Conservation (phyloP, 2,888 invertebrate genomes). For the Microplitis manilae region DNA sequence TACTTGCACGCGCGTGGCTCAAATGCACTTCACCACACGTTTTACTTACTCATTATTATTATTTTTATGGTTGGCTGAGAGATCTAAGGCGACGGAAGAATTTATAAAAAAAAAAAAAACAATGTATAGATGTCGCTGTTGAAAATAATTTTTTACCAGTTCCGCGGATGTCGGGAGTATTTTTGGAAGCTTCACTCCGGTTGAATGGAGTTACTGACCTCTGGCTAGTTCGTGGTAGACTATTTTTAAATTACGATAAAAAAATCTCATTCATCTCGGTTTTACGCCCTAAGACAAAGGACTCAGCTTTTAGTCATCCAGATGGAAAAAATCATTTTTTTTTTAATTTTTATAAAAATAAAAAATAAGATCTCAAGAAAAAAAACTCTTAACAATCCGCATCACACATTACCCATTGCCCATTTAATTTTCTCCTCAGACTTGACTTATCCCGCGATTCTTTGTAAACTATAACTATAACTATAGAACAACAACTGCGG, state of each 20-base stretch:
- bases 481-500: constrained; percentile 22
- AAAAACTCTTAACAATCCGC: too few relatives aligned
- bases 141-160: constrained; percentile 41
- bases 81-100: background rate
- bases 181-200: constrained; percentile 46
- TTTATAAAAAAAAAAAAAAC: background rate
- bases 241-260: constrained; percentile 65
- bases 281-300: background rate
- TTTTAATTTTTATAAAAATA: too few relatives aligned
- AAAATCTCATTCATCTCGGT: constrained; percentile 4
- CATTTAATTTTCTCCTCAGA: constrained; percentile 9
- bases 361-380: too few relatives aligned
- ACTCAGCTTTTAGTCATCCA: background rate
- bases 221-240: constrained; percentile 67
- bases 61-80: background rate
- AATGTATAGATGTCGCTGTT: background rate
- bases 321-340: too few relatives aligned
- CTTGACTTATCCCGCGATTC: background rate
- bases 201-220: constrained; percentile 68
- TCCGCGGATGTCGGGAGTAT: constrained; percentile 27
- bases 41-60: background rate
- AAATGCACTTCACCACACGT: constrained; percentile 2
- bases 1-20: constrained; percentile 29
- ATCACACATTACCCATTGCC: background rate
- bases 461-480: constrained; percentile 21